A percentile compares a stretch with the other conserved stretches of the same genome.
These are phyloP conservation scores for Peromyscus nudipes DNA, from an alignment of 2,797 vertebrate genomes.

Conservation along the genomic window DNA sequence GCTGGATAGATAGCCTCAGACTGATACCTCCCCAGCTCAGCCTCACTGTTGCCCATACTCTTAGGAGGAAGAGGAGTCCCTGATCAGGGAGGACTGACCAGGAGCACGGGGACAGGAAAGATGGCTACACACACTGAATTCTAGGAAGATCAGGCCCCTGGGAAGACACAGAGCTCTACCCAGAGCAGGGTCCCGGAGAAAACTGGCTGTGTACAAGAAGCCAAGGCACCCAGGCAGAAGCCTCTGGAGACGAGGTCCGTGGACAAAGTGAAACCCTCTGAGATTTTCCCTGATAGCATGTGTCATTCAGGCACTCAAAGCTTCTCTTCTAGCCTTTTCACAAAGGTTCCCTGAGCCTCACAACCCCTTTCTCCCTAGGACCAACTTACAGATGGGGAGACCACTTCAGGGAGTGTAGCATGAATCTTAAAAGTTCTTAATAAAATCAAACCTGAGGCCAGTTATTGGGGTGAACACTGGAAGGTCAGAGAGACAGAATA, in stretches of 20 bases:
- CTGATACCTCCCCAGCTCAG: not conserved
- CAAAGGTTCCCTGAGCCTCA: not conserved
- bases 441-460: too few species aligned
- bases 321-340: not conserved
- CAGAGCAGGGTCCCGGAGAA: not conserved
- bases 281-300: not conserved
- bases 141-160: not conserved
- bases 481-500: too few species aligned
- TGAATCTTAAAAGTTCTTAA: too few species aligned
- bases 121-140: not conserved
- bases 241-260: not conserved
- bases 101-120: not conserved
- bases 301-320: not conserved
- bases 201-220: not conserved
- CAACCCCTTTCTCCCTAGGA: not conserved
- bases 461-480: too few species aligned
- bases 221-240: too few species aligned
- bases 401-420: not conserved
- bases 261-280: not conserved
- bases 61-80: not conserved
- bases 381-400: not conserved
- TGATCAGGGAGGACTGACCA: not conserved
- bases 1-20: not conserved
- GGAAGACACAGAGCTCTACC: not conserved
- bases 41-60: not conserved